Conservation (phyloP, 2,113 vertebrate genomes). For the Setophaga coronata region DNA sequence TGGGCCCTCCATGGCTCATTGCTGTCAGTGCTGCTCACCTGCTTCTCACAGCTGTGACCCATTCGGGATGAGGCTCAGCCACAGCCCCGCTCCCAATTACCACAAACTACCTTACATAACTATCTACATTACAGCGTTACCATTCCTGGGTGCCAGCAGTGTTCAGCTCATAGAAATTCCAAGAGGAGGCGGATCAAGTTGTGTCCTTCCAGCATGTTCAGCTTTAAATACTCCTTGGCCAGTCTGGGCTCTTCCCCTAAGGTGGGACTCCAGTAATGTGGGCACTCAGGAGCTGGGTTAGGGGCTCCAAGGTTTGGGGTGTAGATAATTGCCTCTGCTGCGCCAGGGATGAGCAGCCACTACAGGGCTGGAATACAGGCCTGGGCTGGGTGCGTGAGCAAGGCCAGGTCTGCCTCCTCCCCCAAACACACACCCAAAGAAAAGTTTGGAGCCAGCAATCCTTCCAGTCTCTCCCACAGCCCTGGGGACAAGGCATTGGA, state of each 20-base stretch:
- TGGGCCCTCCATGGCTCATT: neutral
- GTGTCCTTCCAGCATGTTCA: fast-evolving
- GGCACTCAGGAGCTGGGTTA: neutral
- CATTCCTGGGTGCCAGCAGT: fast-evolving
- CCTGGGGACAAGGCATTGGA: neutral
- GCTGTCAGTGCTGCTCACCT: neutral
- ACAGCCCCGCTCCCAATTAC: neutral
- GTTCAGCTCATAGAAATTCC: neutral
- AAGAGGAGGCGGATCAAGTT: neutral
- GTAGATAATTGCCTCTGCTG: no score
- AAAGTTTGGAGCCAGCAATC: neutral
- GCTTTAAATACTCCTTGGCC: neutral
- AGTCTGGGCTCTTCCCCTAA: neutral
- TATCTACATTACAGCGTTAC: neutral
- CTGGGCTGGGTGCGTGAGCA: fast-evolving
- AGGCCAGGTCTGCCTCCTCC: neutral
- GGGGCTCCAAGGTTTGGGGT: neutral
- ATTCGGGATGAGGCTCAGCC: fast-evolving
- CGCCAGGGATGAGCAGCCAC: neutral
- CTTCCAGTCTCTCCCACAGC: neutral
- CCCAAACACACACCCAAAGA: fast-evolving
- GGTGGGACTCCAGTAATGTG: fast-evolving
- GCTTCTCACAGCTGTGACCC: neutral
- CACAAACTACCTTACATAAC: neutral
- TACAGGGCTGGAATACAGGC: neutral